A percentile compares a stretch with the other conserved stretches of the same genome.
These are phyloP conservation scores for Eristalis pertinax DNA, from an alignment of 2,888 invertebrate genomes.

Conservation along the genomic window DNA sequence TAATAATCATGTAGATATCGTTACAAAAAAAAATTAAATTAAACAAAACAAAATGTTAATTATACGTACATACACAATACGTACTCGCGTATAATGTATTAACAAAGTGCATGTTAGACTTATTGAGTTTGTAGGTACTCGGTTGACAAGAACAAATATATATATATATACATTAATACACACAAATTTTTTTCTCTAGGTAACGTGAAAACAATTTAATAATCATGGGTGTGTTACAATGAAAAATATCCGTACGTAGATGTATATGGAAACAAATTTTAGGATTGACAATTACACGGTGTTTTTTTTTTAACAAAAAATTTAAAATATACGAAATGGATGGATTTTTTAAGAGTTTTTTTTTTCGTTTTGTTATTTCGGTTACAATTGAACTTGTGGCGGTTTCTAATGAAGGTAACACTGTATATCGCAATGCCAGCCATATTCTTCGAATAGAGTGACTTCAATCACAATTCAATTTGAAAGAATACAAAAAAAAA, in stretches of 20 bases:
- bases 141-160: conserved; percentile 12
- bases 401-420: conserved; percentile 52
- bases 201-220: conserved; percentile 60
- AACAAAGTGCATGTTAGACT: conserved; percentile 50
- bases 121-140: conserved; percentile 65
- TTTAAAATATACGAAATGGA: conserved; percentile 34
- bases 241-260: conserved; percentile 36
- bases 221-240: conserved; percentile 69
- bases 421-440: conserved; percentile 70
- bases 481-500: conserved; percentile 24
- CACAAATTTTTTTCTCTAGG: conserved; percentile 43
- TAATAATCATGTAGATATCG: conserved; percentile 58
- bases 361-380: conserved; percentile 18
- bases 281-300: conserved; percentile 57
- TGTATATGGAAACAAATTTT: conserved; percentile 50
- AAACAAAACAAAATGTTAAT: conserved; percentile 27
- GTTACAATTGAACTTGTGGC: conserved; percentile 47
- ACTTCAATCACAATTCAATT: conserved; percentile 47
- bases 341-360: conserved; percentile 25
- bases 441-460: conserved; percentile 67
- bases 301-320: conserved; percentile 31
- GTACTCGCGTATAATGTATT: conserved; percentile 4
- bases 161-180: conserved; percentile 23
- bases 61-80: conserved; percentile 22
- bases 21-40: conserved; percentile 34